Conservation (phyloP, 2,888 invertebrate species). For the Agrilus mali region DNA sequence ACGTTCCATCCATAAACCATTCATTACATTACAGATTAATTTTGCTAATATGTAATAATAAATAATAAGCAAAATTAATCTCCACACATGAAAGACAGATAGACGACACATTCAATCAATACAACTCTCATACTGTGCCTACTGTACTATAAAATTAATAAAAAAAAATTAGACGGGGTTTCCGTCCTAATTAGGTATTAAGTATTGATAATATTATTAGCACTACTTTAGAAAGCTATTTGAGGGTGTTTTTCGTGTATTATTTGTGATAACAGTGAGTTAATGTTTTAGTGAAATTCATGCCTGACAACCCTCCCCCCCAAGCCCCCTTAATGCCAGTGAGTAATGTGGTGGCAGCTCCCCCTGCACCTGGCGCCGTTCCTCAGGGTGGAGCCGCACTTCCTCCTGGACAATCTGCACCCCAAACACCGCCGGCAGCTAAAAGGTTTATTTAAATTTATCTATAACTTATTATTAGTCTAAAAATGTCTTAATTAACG, state of each 20-base stretch:
- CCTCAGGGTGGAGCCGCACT: background rate
- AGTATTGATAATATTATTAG: background rate
- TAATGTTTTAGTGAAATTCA: constrained; percentile 18
- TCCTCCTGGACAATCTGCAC: constrained; percentile 1
- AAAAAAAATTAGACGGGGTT: background rate
- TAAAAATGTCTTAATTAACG: no score
- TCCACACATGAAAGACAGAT: constrained; percentile 23
- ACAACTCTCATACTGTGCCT: constrained; percentile 2
- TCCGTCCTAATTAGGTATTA: no score
- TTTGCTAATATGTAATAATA: no score
- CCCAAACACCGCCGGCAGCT: background rate
- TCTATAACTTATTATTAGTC: no score
- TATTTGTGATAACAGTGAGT: background rate
- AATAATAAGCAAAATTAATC: no score
- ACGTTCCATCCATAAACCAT: no score
- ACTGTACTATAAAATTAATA: constrained; percentile 8
- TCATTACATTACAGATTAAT: no score
- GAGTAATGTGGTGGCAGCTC: constrained; percentile 5
- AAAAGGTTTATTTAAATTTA: no score
- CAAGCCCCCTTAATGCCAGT: constrained; percentile 7
- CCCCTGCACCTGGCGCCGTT: constrained; percentile 1
- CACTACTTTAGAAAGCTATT: background rate
- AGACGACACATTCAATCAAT: constrained; percentile 16
- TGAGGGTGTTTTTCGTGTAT: no score
- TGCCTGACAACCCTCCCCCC: constrained; percentile 16